Conservation (phyloP, 2,113 vertebrate species). For the Seriola quinqueradiata region DNA sequence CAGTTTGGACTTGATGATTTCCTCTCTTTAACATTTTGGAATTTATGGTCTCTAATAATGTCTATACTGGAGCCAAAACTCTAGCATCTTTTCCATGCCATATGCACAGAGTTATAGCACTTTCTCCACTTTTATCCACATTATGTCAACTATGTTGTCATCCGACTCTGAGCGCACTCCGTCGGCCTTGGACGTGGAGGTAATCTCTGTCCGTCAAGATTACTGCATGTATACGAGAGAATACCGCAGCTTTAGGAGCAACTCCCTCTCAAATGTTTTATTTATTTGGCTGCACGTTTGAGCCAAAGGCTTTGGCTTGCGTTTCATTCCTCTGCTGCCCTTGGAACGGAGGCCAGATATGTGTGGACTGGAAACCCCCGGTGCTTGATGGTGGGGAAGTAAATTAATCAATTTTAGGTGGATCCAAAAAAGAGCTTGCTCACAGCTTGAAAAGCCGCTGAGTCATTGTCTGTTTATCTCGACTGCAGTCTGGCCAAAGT, state of each 20-base stretch:
- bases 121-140: slow-evolving; percentile 17
- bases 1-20: neutral
- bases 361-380: slow-evolving; percentile 66
- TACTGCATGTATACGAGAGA: slow-evolving; percentile 60
- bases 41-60: neutral
- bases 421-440: slow-evolving; percentile 39
- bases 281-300: slow-evolving; percentile 59
- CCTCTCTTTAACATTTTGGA: neutral
- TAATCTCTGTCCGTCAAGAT: slow-evolving; percentile 55
- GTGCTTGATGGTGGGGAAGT: slow-evolving; percentile 62
- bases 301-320: slow-evolving; percentile 58
- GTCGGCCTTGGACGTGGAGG: slow-evolving; percentile 44
- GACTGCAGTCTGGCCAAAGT: slow-evolving; percentile 35
- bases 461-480: slow-evolving; percentile 76
- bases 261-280: slow-evolving; percentile 55
- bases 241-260: slow-evolving; percentile 48
- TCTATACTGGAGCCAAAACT: neutral
- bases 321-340: slow-evolving; percentile 65
- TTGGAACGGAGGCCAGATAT: slow-evolving; percentile 56
- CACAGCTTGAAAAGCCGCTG: slow-evolving; percentile 44
- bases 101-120: slow-evolving; percentile 6
- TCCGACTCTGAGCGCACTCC: slow-evolving; percentile 22
- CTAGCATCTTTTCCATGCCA: neutral
- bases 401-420: slow-evolving; percentile 59
- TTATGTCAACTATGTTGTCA: slow-evolving; percentile 37